Percentiles rank a stretch among this genome's conserved stretches.
Conservation (phyloP, 2,888 invertebrate genomes). For the Desoria tigrina region DNA sequence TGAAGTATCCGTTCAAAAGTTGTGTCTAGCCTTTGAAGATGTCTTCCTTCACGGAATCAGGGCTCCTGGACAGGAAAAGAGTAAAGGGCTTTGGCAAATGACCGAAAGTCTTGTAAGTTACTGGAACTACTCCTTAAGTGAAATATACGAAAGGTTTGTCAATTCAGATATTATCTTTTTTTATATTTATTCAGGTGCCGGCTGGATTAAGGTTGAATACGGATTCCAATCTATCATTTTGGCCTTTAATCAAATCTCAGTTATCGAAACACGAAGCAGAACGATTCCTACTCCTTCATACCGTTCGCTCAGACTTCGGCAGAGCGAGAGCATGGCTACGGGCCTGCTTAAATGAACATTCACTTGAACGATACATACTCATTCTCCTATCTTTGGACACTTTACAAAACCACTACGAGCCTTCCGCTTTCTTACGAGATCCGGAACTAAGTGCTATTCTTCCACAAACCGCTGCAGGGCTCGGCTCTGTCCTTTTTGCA, state of each 20-base stretch:
- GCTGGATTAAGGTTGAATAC: conserved; percentile 28
- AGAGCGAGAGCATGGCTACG: conserved; percentile 82
- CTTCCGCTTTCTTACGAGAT: conserved; percentile 80
- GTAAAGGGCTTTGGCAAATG: conserved; percentile 32
- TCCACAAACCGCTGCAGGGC: conserved; percentile 81
- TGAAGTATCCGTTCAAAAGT: conserved; percentile 64
- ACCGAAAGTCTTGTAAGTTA: conserved; percentile 33
- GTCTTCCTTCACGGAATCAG: conserved; percentile 74
- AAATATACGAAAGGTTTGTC: too few relatives aligned
- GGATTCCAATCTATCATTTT: conserved; percentile 56
- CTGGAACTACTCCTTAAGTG: too few relatives aligned
- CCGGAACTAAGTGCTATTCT: conserved; percentile 75
- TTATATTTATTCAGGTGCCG: conserved; percentile 30
- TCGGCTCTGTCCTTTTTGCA: conserved; percentile 88
- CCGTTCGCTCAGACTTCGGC: conserved; percentile 74
- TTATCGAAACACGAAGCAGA: conserved; percentile 85
- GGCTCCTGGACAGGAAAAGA: neutral
- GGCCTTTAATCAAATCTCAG: conserved; percentile 60
- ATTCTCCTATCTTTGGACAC: conserved; percentile 42
- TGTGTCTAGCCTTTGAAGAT: conserved; percentile 75
- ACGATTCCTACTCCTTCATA: conserved; percentile 72
- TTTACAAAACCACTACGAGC: conserved; percentile 71
- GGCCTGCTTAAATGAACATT: conserved; percentile 85
- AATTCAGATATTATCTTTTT: too few relatives aligned
- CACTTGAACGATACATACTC: conserved; percentile 77